These are phyloP conservation scores for Iphiclides podalirius DNA, from an alignment of 2,888 invertebrate genomes.

Conservation along the genomic window DNA sequence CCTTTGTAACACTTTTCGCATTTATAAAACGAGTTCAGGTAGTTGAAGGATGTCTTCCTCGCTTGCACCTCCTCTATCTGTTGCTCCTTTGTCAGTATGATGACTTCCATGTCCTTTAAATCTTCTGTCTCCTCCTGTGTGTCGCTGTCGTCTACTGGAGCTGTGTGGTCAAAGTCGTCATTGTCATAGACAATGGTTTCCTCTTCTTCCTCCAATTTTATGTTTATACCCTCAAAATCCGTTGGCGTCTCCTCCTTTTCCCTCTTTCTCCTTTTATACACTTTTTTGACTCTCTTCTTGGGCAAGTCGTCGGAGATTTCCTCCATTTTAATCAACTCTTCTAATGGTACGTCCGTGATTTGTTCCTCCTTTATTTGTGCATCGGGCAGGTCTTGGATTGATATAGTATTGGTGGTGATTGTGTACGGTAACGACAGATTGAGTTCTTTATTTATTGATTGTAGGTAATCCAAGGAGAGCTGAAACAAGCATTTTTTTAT, in stretches of 20 bases:
- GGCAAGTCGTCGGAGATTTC: neutral
- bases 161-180: slow-evolving; percentile 16
- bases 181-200: slow-evolving; percentile 22
- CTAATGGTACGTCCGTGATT: neutral
- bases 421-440: slow-evolving; percentile 3
- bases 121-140: slow-evolving; percentile 23
- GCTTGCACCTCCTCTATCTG: slow-evolving; percentile 49
- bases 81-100: slow-evolving; percentile 47
- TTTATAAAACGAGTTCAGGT: slow-evolving; percentile 53
- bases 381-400: neutral
- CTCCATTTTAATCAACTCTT: neutral
- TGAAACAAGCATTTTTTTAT: too few species aligned
- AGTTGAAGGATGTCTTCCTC: slow-evolving; percentile 49
- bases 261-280: neutral
- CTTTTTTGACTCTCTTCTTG: slow-evolving; percentile 14
- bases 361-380: slow-evolving; percentile 1
- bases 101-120: slow-evolving; percentile 39
- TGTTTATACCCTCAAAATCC: slow-evolving; percentile 7
- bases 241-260: neutral
- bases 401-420: neutral
- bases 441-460: slow-evolving; percentile 21
- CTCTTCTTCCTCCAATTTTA: slow-evolving; percentile 3
- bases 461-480: slow-evolving; percentile 8
- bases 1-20: slow-evolving; percentile 62
- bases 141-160: slow-evolving; percentile 3